Evolutionary conservation across 2,888 invertebrate species (phyloP).

Genomic region (Oeneis ivallda): DNA sequence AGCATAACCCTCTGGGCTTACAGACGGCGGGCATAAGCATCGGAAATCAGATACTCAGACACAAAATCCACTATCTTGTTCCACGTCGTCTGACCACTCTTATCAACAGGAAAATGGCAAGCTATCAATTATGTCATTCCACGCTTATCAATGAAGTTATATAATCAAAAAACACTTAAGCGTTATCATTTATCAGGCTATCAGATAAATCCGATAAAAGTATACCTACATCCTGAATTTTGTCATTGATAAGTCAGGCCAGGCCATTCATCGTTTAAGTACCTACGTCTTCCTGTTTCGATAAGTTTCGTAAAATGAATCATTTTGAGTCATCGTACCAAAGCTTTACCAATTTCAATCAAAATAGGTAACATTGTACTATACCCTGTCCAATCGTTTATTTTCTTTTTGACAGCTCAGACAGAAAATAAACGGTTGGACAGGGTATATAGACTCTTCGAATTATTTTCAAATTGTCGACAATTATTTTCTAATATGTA

Average conservation of each 20-base stretch:
- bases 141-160: slow-evolving; percentile 2
- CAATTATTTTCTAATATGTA: too few species aligned
- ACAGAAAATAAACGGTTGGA: too few species aligned
- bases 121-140: neutral
- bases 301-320: neutral
- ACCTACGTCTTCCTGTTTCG: slow-evolving; percentile 4
- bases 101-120: slow-evolving; percentile 1
- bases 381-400: too few species aligned
- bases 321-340: too few species aligned
- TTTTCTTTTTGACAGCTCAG: too few species aligned
- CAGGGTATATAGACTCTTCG: too few species aligned
- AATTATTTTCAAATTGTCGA: too few species aligned
- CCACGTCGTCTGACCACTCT: neutral
- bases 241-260: slow-evolving; percentile 1
- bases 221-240: neutral
- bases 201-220: neutral
- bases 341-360: too few species aligned
- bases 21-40: too few species aligned
- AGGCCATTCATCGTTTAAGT: slow-evolving; percentile 6
- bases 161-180: neutral
- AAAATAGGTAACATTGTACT: too few species aligned
- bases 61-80: neutral
- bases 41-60: too few species aligned
- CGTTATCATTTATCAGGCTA: neutral
- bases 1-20: too few species aligned